A percentile compares a stretch with the other conserved stretches of the same genome.
Conservation (phyloP, 2,797 vertebrate species). For the Sphaeramia orbicularis region DNA sequence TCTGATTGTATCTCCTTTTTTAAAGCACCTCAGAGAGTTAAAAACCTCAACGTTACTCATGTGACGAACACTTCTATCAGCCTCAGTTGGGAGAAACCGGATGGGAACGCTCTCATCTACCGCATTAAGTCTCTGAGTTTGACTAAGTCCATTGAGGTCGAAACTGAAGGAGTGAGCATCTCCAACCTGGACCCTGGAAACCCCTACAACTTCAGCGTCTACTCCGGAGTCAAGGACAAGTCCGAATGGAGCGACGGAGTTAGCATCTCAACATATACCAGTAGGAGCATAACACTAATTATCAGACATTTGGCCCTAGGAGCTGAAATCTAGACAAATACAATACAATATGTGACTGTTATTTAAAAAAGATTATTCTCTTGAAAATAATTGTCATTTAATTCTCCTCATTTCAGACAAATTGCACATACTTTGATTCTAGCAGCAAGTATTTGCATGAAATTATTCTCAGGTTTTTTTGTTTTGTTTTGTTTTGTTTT, state of each 20-base stretch:
- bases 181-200: slow-evolving; percentile 5
- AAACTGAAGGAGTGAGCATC: fast-evolving
- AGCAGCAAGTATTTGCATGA: too few species aligned
- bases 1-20: slow-evolving; percentile 7
- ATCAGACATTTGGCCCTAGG: too few species aligned
- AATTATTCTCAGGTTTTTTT: too few species aligned
- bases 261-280: neutral
- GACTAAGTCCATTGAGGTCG: fast-evolving
- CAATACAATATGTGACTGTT: too few species aligned
- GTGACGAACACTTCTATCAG: fast-evolving
- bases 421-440: too few species aligned
- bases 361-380: too few species aligned
- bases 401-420: too few species aligned
- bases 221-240: slow-evolving; percentile 12
- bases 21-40: slow-evolving; percentile 68
- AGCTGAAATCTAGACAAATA: too few species aligned
- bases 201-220: slow-evolving; percentile 49
- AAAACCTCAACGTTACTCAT: fast-evolving
- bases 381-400: too few species aligned
- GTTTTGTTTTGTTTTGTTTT: too few species aligned
- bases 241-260: slow-evolving; percentile 2
- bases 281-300: slow-evolving; percentile 61
- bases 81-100: slow-evolving; percentile 63
- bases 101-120: slow-evolving; percentile 57
- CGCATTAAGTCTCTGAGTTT: fast-evolving